Evolutionary conservation across 1,140 invertebrate genomes (phyloP).

Genomic region (Hetaerina americana): DNA sequence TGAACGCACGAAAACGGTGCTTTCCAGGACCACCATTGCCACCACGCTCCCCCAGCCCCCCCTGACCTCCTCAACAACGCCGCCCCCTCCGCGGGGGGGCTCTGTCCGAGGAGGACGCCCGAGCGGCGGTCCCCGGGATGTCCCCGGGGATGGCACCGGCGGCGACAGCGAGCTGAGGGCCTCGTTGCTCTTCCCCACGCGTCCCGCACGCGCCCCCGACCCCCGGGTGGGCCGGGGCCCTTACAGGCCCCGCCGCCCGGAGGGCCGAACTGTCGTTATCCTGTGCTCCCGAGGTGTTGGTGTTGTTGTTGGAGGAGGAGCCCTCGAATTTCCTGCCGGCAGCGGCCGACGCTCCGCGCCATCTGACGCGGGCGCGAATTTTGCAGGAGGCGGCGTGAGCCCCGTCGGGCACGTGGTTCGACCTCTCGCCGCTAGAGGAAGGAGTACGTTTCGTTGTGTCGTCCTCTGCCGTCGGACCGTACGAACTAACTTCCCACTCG

Average conservation of each 20-base stretch:
- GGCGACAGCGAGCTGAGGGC: neutral
- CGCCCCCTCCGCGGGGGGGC: too few relatives aligned
- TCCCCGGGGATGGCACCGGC: neutral
- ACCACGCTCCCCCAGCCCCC: too few relatives aligned
- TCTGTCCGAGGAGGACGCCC: too few relatives aligned
- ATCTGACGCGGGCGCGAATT: too few relatives aligned
- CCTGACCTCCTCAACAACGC: too few relatives aligned
- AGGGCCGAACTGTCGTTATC: neutral
- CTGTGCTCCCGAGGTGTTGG: neutral
- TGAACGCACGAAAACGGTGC: too few relatives aligned
- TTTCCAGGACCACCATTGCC: too few relatives aligned
- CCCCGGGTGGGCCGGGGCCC: neutral
- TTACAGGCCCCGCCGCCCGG: neutral
- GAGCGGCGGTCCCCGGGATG: too few relatives aligned
- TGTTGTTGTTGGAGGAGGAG: too few relatives aligned
- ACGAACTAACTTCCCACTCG: neutral
- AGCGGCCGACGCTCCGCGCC: too few relatives aligned
- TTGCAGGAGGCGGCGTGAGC: too few relatives aligned
- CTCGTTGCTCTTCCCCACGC: too few relatives aligned
- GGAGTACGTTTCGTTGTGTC: neutral
- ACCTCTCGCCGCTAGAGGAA: neutral
- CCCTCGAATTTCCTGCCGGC: neutral
- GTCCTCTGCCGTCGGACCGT: neutral
- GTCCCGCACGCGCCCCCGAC: neutral
- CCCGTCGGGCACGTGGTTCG: neutral